phyloP scores from a whole-genome alignment of 2,113 vertebrate genomes.

The Vidua chalybeata region DNA sequence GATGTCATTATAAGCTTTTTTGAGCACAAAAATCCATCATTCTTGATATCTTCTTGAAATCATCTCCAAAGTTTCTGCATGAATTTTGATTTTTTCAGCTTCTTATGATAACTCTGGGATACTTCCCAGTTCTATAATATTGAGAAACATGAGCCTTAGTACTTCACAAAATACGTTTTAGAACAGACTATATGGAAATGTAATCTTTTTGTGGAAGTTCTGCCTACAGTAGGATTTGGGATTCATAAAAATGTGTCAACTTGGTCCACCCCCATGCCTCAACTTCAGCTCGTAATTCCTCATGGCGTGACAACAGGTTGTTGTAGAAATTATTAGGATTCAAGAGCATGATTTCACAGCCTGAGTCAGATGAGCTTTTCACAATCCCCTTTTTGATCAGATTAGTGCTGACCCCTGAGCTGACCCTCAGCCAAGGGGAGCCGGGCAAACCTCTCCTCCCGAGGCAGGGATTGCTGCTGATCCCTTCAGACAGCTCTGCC shows the following conservation, averaged over 20 bases:
- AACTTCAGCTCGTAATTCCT: neutral
- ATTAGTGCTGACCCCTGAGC: neutral
- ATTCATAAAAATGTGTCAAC: neutral
- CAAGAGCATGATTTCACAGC: conserved; percentile 29
- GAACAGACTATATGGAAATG: neutral
- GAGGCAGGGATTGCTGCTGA: neutral
- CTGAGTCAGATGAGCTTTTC: conserved; percentile 11
- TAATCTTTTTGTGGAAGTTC: neutral
- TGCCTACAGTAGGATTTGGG: neutral
- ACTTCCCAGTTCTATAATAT: neutral
- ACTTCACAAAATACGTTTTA: neutral
- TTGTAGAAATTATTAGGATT: conserved; percentile 14
- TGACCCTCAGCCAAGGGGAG: neutral
- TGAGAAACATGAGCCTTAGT: neutral
- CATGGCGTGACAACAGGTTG: neutral
- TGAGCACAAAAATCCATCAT: conserved; percentile 17
- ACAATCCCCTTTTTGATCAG: conserved; percentile 29
- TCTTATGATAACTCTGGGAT: neutral
- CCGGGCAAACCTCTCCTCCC: neutral
- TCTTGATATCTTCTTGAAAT: neutral
- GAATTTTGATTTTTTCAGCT: neutral
- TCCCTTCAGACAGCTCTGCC: neutral
- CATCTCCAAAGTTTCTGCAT: neutral
- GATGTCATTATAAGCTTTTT: conserved; percentile 37
- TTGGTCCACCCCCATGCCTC: neutral